Evolutionary conservation across 1,140 invertebrate species (phyloP).

Genomic region (Drosophila paulistorum): DNA sequence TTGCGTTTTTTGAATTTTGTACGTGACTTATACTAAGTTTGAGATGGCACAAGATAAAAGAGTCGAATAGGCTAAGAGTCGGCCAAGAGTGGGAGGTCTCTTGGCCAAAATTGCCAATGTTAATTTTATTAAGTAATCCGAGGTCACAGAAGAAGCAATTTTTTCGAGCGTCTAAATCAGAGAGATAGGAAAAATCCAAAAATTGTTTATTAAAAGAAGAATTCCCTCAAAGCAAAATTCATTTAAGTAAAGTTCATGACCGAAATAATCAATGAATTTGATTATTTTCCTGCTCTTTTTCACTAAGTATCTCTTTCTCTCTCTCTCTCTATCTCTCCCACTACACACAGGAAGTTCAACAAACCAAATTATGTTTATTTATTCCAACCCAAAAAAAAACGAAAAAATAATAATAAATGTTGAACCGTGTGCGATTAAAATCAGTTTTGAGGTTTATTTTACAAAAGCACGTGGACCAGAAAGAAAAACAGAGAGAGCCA

Average conservation of each 20-base stretch:
- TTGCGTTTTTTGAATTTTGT: slow-evolving; percentile 48
- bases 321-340: too few species aligned
- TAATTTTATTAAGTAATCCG: neutral
- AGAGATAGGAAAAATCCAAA: neutral
- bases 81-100: neutral
- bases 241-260: slow-evolving; percentile 35
- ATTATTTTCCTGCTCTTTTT: neutral
- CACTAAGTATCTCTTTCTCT: too few species aligned
- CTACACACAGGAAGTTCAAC: slow-evolving; percentile 60
- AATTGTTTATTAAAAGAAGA: slow-evolving; percentile 11
- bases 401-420: slow-evolving; percentile 33
- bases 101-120: neutral
- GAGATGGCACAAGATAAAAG: slow-evolving; percentile 28
- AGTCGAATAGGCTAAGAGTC: neutral
- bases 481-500: slow-evolving; percentile 2
- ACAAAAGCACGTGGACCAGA: slow-evolving; percentile 1
- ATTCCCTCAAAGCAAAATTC: neutral
- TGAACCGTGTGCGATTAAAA: slow-evolving; percentile 4
- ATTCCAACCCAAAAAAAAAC: slow-evolving; percentile 35
- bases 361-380: slow-evolving; percentile 38
- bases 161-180: neutral
- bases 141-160: neutral
- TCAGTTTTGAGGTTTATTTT: slow-evolving; percentile 3
- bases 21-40: slow-evolving; percentile 57
- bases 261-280: slow-evolving; percentile 40